Evolutionary conservation across 2,888 invertebrate species (phyloP), one percentile per base, ranked within the genome.

Genomic region (Acronicta psi): DNA sequence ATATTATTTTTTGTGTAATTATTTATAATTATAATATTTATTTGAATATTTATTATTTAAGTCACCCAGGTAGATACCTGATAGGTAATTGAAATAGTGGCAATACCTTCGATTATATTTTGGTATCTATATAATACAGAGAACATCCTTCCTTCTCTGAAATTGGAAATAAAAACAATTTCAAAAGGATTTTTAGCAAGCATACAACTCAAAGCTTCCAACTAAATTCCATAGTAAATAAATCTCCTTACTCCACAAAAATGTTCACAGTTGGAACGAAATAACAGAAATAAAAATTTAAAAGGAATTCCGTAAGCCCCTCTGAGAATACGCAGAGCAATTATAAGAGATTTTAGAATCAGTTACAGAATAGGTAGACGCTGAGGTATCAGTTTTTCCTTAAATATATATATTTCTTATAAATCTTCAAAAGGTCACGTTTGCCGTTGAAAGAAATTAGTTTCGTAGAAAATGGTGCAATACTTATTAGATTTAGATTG

Each of bases 281-380:
- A 77, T 69, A 73, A 69, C 36, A 59, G 54, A 69, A 73, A 70
- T 55, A 64, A 70, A 64, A 66, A 64, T 63, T 61, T 61, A 59
- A 69, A 59, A 71, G 57, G 51, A 57, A 62, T 62, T 64, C 66
- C 55, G 57, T 68, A 77, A 82, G 77, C 68, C 59, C 75, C 67
- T 61, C 25, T 25, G 77, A 70, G 76, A 69, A 57, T 51, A 70
- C 74, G 60, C 70, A 75, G 77, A 77, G 78, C 83, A 84, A 84
- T 83, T 84, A 83, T 72, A 78, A 79, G 76, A 78, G 75, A 77
- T 74, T 77, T 79, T 81, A 73, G 59, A 66, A 51, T 51, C 69
- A 61, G 59, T 76, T 71, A 70, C 56, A 64, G 58, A 55, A 62
- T 60, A 55, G 49, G 64, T 38, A 46, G 13, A 54, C 43, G 57